Evolutionary conservation across 2,888 invertebrate species (phyloP).

Genomic region (Ypsolopha sequella): DNA sequence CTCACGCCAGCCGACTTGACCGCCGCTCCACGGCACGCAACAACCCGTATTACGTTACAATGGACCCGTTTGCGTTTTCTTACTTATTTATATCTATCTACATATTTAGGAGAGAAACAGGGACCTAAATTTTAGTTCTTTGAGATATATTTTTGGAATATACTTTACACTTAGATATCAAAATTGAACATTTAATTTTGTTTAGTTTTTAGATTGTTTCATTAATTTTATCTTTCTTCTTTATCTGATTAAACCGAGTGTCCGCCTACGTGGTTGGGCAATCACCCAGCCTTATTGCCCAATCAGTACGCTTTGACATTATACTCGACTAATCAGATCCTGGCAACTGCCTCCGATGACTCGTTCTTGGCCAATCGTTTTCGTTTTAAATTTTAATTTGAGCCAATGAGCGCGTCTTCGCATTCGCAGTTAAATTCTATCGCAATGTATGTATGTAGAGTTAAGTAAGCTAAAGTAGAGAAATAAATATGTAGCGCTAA

Average conservation of each 20-base stretch:
- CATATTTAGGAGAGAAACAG: constrained; percentile 50
- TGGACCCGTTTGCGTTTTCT: constrained; percentile 53
- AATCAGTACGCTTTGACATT: constrained; percentile 69
- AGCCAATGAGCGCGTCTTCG: constrained; percentile 32
- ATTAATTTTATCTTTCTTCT: constrained; percentile 22
- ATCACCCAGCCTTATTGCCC: constrained; percentile 81
- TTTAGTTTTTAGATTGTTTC: constrained; percentile 5
- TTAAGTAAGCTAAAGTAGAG: constrained; percentile 58
- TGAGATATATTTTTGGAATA: not conserved
- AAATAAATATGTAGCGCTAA: constrained; percentile 39
- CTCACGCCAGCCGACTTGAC: constrained; percentile 52
- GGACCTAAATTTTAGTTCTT: constrained; percentile 51
- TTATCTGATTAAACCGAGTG: constrained; percentile 53
- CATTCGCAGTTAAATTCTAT: constrained; percentile 40
- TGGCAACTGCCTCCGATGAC: constrained; percentile 40
- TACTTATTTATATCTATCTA: not conserved
- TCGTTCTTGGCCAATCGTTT: constrained; percentile 28
- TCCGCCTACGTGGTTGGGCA: constrained; percentile 77
- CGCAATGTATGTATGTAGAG: constrained; percentile 69
- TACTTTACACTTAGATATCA: too few relatives aligned
- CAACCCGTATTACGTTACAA: constrained; percentile 42
- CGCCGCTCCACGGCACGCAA: constrained; percentile 51
- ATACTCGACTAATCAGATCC: constrained; percentile 49
- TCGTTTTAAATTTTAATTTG: constrained; percentile 27
- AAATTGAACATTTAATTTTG: too few relatives aligned